phyloP scores from a whole-genome alignment of 2,797 vertebrate species.

The Rhynchonycteris naso region DNA sequence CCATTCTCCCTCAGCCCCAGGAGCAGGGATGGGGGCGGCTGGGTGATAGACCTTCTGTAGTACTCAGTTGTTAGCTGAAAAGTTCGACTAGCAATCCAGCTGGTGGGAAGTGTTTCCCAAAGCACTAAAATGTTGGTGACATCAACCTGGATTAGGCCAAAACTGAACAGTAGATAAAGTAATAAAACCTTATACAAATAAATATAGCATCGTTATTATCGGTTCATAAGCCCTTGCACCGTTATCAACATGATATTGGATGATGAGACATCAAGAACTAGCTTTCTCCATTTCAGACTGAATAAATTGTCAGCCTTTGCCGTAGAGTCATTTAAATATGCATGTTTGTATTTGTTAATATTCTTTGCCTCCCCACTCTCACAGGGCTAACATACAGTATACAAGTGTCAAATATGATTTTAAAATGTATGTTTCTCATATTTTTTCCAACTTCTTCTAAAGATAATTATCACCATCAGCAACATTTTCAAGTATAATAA shows the following conservation, averaged over 20 bases:
- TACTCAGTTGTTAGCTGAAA: slow-evolving; percentile 13
- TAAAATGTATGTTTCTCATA: background rate
- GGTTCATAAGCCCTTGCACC: background rate
- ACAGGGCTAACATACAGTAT: background rate
- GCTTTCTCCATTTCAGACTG: background rate
- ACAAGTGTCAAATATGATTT: slow-evolving; percentile 2
- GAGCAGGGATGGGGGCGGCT: background rate
- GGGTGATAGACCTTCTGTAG: slow-evolving; percentile 25
- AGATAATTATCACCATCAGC: background rate
- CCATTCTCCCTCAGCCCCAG: background rate
- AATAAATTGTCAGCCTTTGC: background rate
- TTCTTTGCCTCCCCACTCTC: background rate
- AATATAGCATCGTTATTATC: background rate
- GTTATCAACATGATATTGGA: background rate
- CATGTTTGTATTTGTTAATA: background rate
- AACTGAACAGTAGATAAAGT: background rate
- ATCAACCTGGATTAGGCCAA: background rate
- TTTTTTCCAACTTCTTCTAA: background rate
- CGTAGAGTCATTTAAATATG: background rate
- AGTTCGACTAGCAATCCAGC: slow-evolving; percentile 24
- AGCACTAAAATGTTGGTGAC: background rate
- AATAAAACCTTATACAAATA: background rate
- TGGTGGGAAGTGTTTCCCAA: slow-evolving; percentile 22
- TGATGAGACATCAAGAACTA: background rate
- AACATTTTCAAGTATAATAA: slow-evolving; percentile 21